A percentile compares a stretch with the other conserved stretches of the same genome.
Conservation (phyloP, 2,888 invertebrate species). For the Amitus sp. region DNA sequence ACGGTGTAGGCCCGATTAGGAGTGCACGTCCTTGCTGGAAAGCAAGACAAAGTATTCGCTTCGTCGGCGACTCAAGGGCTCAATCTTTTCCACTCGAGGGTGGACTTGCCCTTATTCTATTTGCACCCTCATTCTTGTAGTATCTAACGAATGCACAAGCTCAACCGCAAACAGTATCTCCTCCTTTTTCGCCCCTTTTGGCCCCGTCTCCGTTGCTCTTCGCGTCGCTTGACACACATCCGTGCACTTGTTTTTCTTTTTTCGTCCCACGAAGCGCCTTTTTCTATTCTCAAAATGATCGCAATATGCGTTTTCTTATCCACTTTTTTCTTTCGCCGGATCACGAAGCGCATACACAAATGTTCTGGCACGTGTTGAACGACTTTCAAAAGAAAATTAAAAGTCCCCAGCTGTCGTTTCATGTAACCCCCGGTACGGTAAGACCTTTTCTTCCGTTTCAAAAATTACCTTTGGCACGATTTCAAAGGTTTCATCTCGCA, state of each 20-base stretch:
- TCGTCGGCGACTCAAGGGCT: conserved; percentile 36
- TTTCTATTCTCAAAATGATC: too few species aligned
- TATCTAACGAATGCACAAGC: conserved; percentile 46
- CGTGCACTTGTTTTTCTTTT: not conserved
- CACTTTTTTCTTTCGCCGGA: conserved; percentile 10
- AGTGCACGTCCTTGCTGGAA: too few species aligned
- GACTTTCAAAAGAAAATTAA: conserved; percentile 39
- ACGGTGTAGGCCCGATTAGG: too few species aligned
- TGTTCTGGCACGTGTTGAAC: conserved; percentile 37
- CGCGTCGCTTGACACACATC: not conserved
- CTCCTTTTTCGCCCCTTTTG: conserved; percentile 9
- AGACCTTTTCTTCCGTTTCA: conserved; percentile 34
- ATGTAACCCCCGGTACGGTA: conserved; percentile 33
- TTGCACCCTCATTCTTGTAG: conserved; percentile 37
- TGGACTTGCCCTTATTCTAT: conserved; percentile 44
- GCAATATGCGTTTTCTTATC: conserved; percentile 19
- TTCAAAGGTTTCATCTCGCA: conserved; percentile 33
- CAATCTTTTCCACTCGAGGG: conserved; percentile 44
- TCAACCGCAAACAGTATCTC: conserved; percentile 42
- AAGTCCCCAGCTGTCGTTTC: conserved; percentile 38
- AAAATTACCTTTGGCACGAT: conserved; percentile 28
- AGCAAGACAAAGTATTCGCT: conserved; percentile 36
- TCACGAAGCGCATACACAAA: conserved; percentile 28
- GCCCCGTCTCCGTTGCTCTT: conserved; percentile 7
- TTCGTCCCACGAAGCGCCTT: not conserved